Conservation (phyloP, 1,140 invertebrate species). For the Brachionus rotundiformis region DNA sequence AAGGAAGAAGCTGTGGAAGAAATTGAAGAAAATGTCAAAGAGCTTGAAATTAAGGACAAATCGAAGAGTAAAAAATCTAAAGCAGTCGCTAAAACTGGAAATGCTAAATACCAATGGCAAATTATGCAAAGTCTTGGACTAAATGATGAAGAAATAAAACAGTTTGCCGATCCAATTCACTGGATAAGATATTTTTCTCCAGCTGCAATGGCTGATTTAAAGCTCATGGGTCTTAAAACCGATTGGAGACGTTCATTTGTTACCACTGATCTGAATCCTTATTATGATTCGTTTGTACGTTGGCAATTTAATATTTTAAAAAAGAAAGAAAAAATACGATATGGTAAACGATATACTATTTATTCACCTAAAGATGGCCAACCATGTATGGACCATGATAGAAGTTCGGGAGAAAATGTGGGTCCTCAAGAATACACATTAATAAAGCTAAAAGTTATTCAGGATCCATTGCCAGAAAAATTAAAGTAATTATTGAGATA, state of each 20-base stretch:
- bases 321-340: conserved; percentile 83
- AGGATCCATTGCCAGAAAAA: conserved; percentile 73
- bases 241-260: conserved; percentile 97
- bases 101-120: conserved; percentile 94
- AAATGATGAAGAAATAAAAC: conserved; percentile 82
- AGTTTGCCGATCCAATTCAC: conserved; percentile 84
- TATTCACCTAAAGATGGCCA: conserved; percentile 94
- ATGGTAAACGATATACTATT: conserved; percentile 95
- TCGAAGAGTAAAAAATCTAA: conserved; percentile 82
- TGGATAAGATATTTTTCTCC: conserved; percentile 93
- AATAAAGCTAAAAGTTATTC: conserved; percentile 81
- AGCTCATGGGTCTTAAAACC: conserved; percentile 83
- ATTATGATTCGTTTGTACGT: conserved; percentile 92
- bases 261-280: conserved; percentile 96
- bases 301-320: conserved; percentile 95
- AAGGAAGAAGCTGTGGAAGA: conserved; percentile 62
- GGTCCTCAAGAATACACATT: conserved; percentile 97
- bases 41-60: conserved; percentile 81
- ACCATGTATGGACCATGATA: conserved; percentile 99
- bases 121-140: conserved; percentile 94
- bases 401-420: conserved; percentile 90
- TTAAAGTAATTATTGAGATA: conserved; percentile 67
- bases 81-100: conserved; percentile 85
- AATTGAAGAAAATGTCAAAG: conserved; percentile 59
- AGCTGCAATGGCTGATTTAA: conserved; percentile 79